Evolutionary conservation across 1,140 invertebrate genomes (phyloP), one percentile per base, ranked within the genome.

Genomic region (Dufourea novaeangliae): DNA sequence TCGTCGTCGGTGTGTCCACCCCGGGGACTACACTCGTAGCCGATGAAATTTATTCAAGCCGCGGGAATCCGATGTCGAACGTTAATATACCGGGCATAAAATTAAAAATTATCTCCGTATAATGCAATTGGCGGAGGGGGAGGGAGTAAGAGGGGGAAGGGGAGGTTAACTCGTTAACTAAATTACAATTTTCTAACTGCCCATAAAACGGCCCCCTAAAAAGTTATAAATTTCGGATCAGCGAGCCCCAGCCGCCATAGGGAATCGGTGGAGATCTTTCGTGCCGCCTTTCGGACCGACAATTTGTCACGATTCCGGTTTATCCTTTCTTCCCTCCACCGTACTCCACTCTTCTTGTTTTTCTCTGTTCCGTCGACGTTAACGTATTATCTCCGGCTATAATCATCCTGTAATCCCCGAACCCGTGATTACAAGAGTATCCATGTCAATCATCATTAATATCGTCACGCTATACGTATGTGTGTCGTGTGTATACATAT

Each of bases 261-360:
- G 32, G 59, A 50, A 37, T 39, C 25, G 32, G 46, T 41, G n/a
- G 11, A 17, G 25, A 11, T 62, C 17, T 14, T 44, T 46, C 37
- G n/a, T n/a, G 50, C 17, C 64, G 63, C 29, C 52, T 37, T 44
- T 27, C 62, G 37, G n/a, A 20, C n/a, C 54, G 50, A 76, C 66
- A 76, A 76, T 69, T 76, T 76, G 73, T 76, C 73, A 59, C 54
- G n/a, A 76, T 56, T 74, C 50, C 62, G 62, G 20, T 67, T n/a
- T 67, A 67, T 67, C 62, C 37, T 25, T n/a, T 27, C 17, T n/a
- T n/a, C 20, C 20, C 20, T 17, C 7, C 46, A 5, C 41, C 12
- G 12, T n/a, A n/a, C n/a, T n/a, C 41, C 41, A 5, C 34, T 37
- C 8, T 37, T 37, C 34, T 37, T 37, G 3, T 37, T 37, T 37